Percentiles rank a stretch among this genome's conserved stretches.
Evolutionary conservation across 2,888 invertebrate genomes (phyloP).

Genomic region (Tipula lateralis): DNA sequence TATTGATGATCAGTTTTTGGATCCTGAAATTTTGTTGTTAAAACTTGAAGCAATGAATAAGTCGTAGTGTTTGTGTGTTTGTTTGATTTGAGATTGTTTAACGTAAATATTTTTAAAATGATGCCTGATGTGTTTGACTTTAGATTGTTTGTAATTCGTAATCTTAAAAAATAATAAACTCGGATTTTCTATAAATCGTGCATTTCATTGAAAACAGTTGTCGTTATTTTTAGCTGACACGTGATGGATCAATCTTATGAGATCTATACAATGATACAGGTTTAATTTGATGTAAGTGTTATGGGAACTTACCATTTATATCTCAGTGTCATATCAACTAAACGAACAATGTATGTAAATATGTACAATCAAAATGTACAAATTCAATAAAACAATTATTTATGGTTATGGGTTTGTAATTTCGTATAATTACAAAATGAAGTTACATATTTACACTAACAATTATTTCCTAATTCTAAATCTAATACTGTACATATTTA

Average conservation of each 20-base stretch:
- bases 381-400: neutral
- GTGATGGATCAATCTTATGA: too few relatives aligned
- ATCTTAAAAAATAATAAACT: neutral
- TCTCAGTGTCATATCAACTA: neutral
- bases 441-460: neutral
- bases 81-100: too few relatives aligned
- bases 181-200: neutral
- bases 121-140: neutral
- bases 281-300: too few relatives aligned
- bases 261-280: too few relatives aligned
- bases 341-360: neutral
- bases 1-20: neutral
- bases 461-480: neutral
- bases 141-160: neutral
- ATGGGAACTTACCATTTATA: neutral
- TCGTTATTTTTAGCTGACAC: too few relatives aligned
- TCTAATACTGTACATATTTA: neutral
- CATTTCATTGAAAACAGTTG: too few relatives aligned
- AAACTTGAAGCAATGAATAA: constrained; percentile 25
- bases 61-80: neutral
- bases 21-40: neutral
- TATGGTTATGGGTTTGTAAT: neutral
- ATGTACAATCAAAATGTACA: neutral
- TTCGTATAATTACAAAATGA: neutral
- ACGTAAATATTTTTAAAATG: too few relatives aligned